phyloP scores from a whole-genome alignment of 2,113 vertebrate species.

The Romanogobio albipinnatus region DNA sequence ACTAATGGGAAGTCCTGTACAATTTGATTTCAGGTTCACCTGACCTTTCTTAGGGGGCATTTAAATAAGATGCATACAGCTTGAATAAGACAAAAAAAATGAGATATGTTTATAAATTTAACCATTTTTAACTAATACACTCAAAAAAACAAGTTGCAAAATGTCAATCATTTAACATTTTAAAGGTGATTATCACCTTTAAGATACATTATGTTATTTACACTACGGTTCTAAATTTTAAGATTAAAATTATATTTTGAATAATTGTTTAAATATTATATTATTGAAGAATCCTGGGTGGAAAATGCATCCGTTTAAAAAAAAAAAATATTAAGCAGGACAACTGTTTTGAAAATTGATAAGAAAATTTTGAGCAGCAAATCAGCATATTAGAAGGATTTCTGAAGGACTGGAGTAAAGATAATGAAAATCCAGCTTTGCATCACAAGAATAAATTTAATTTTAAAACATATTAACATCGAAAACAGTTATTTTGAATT shows the following conservation, averaged over 20 bases:
- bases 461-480: no score
- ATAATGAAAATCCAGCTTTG: no score
- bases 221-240: background rate
- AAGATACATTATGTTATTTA: background rate
- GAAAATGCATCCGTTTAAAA: background rate
- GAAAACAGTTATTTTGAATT: background rate
- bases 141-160: background rate
- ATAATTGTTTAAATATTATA: background rate
- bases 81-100: background rate
- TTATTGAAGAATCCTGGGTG: background rate
- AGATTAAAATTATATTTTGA: background rate
- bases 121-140: background rate
- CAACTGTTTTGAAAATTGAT: no score
- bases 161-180: background rate
- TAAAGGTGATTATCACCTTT: no score
- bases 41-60: background rate
- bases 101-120: background rate
- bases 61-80: background rate
- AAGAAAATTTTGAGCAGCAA: no score
- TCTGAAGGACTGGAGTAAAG: no score
- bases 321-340: background rate
- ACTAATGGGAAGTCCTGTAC: background rate
- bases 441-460: no score
- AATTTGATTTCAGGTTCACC: constrained; percentile 11
- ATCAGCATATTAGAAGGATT: no score